Percentiles rank a stretch among this genome's conserved stretches.
These are phyloP conservation scores for Ctenosaura bakeri DNA, from an alignment of 2,797 vertebrate species.

Conservation along the genomic window DNA sequence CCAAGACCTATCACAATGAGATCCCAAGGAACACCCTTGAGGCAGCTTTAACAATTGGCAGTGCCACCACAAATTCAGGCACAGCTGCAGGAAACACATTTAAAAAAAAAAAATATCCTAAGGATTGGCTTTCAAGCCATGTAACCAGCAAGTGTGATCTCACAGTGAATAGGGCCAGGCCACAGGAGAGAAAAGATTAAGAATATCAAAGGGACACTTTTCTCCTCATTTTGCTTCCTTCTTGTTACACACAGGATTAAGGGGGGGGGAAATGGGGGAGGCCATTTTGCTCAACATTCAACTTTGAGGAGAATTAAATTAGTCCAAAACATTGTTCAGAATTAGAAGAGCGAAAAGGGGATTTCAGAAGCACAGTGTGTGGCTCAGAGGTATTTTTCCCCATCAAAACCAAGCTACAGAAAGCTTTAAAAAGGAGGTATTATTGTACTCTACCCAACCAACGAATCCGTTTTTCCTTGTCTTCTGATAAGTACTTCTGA, in stretches of 20 bases:
- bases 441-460: constrained; percentile 70
- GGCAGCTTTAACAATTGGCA: constrained; percentile 54
- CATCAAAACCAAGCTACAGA: constrained; percentile 69
- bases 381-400: constrained; percentile 65
- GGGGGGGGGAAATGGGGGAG: constrained; percentile 31
- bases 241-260: constrained; percentile 72
- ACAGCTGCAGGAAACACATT: constrained; percentile 62
- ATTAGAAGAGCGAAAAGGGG: constrained; percentile 68
- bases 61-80: constrained; percentile 45
- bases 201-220: constrained; percentile 71
- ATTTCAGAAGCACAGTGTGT: constrained; percentile 74
- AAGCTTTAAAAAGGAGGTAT: constrained; percentile 65
- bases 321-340: constrained; percentile 74
- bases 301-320: constrained; percentile 75
- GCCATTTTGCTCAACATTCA: constrained; percentile 67
- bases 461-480: constrained; percentile 66
- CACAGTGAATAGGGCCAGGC: constrained; percentile 65
- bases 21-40: constrained; percentile 55
- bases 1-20: constrained; percentile 42
- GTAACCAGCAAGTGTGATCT: constrained; percentile 61
- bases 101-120: constrained; percentile 42
- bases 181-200: constrained; percentile 75
- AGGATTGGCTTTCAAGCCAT: constrained; percentile 39
- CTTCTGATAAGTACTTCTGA: constrained; percentile 55
- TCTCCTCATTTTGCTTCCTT: constrained; percentile 71